Evolutionary conservation across 64 coral and sea anemone species (phyloP).

Genomic region (Montipora cactus): DNA sequence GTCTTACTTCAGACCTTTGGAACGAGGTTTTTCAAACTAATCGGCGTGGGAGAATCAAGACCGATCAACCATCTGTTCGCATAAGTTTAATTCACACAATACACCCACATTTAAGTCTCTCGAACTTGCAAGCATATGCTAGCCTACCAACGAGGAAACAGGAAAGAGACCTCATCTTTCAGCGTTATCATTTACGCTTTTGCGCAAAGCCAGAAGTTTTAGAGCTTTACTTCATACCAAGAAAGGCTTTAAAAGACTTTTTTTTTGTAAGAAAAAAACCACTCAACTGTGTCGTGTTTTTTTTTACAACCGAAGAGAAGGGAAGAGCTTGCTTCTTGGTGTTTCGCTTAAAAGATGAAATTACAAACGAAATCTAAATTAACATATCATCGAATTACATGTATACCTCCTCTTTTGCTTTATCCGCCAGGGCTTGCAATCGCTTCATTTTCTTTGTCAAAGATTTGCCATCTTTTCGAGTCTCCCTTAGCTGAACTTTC

Average conservation of each 20-base stretch:
- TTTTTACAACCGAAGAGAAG: too few species aligned
- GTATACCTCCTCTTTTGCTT: background rate
- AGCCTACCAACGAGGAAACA: background rate
- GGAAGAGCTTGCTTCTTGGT: too few species aligned
- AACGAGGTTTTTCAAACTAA: background rate
- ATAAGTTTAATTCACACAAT: too few species aligned
- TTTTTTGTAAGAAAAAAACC: background rate
- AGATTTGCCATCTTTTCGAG: constrained; percentile 15
- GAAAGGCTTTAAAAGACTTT: too few species aligned
- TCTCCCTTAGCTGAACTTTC: constrained; percentile 27
- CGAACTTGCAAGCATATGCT: background rate
- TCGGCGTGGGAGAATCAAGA: background rate
- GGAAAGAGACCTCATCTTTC: too few species aligned
- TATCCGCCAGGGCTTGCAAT: constrained; percentile 16
- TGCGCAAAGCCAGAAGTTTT: too few species aligned
- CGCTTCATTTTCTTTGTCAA: constrained; percentile 29
- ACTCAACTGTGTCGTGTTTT: too few species aligned
- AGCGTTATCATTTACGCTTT: too few species aligned
- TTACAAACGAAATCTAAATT: too few species aligned
- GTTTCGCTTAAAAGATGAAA: background rate
- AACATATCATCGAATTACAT: too few species aligned
- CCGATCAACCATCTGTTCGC: too few species aligned
- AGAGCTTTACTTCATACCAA: too few species aligned
- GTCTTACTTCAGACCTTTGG: constrained; percentile 6
- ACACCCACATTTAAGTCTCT: background rate